Evolutionary conservation across 2,797 vertebrate genomes (phyloP).

Genomic region (Rhodeus uyekii): DNA sequence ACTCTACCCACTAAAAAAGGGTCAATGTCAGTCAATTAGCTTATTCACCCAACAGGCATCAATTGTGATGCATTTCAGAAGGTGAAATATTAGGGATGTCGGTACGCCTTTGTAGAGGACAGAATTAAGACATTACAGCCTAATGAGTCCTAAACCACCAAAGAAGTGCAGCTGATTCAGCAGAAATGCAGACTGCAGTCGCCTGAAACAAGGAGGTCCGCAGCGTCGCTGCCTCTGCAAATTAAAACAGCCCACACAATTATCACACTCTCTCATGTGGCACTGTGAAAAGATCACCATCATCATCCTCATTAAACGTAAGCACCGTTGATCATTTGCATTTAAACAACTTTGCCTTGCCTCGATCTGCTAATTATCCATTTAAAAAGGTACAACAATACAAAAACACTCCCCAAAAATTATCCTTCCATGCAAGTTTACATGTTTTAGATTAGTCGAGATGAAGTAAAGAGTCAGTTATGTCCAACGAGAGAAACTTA

Average conservation of each 20-base stretch:
- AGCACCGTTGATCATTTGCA: neutral
- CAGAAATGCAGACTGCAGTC: constrained; percentile 35
- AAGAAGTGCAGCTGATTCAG: constrained; percentile 33
- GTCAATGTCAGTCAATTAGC: constrained; percentile 38
- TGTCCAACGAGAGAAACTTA: neutral
- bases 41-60: constrained; percentile 37
- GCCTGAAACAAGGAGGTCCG: neutral
- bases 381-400: neutral
- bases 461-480: neutral
- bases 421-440: neutral
- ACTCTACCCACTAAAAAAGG: neutral
- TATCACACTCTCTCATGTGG: constrained; percentile 12
- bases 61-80: constrained; percentile 45
- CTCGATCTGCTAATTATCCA: neutral
- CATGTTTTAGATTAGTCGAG: neutral
- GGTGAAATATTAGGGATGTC: constrained; percentile 34
- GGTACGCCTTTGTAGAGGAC: constrained; percentile 33
- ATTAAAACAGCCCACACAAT: constrained; percentile 1
- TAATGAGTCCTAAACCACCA: constrained; percentile 47
- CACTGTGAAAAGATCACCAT: constrained; percentile 6
- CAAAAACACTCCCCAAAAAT: neutral
- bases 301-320: neutral
- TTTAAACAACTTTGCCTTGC: neutral
- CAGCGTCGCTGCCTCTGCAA: neutral
- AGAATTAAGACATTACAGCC: constrained; percentile 50